These are phyloP conservation scores for Microcebus murinus DNA, from an alignment of 2,113 vertebrate species.

Conservation along the genomic window DNA sequence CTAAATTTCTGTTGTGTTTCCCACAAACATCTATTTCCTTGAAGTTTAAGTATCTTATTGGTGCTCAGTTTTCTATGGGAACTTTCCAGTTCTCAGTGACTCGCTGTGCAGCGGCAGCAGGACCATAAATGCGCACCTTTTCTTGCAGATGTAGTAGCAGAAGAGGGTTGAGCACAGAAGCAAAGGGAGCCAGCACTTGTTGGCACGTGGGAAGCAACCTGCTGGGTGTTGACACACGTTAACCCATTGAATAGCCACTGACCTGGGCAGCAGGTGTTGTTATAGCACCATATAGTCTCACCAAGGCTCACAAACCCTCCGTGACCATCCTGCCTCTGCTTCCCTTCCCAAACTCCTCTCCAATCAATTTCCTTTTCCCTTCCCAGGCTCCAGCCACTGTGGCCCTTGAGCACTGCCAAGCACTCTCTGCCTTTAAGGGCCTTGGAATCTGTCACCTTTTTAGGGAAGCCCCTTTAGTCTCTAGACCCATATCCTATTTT, in stretches of 20 bases:
- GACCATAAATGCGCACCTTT: background rate
- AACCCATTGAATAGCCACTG: background rate
- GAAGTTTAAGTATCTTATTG: background rate
- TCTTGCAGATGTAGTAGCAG: background rate
- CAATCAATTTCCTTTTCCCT: background rate
- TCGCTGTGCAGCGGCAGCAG: background rate
- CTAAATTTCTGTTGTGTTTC: background rate
- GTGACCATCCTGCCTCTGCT: background rate
- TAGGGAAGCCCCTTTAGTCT: background rate
- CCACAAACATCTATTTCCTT: background rate
- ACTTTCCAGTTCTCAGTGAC: background rate
- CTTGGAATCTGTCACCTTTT: background rate
- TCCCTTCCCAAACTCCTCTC: background rate
- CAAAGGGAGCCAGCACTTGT: accelerated
- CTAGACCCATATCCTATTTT: background rate
- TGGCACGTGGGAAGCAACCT: background rate
- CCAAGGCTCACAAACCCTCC: background rate
- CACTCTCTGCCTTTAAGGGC: background rate
- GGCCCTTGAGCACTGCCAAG: background rate
- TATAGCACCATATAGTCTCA: background rate
- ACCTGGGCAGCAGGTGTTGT: background rate
- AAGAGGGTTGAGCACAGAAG: no score
- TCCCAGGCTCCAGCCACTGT: background rate
- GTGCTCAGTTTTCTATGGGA: background rate
- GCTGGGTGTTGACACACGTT: accelerated